Conservation (phyloP, 2,113 vertebrate species). For the Todiramphus chloris region DNA sequence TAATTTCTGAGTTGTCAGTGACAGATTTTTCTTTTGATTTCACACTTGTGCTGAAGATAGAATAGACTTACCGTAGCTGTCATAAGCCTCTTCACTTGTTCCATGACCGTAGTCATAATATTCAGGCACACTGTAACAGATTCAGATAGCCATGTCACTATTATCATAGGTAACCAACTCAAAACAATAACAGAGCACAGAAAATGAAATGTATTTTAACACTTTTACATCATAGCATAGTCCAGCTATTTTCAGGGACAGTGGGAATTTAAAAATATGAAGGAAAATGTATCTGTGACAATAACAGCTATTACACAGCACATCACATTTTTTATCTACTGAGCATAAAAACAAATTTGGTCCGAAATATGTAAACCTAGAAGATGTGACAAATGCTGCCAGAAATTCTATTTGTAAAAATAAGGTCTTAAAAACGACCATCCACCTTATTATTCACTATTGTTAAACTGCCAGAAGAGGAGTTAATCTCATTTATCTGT, state of each 20-base stretch:
- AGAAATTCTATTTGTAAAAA: neutral
- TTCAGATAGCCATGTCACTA: slow-evolving; percentile 64
- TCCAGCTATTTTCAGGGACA: neutral
- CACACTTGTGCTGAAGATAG: slow-evolving; percentile 21
- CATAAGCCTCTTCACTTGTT: slow-evolving; percentile 90
- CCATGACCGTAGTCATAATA: slow-evolving; percentile 95
- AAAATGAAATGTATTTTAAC: neutral
- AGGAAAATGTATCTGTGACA: neutral
- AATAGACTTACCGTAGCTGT: slow-evolving; percentile 89
- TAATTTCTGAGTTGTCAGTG: slow-evolving; percentile 59
- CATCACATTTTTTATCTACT: neutral
- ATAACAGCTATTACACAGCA: neutral
- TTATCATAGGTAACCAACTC: neutral
- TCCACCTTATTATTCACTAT: neutral
- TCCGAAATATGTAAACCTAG: neutral
- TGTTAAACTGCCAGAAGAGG: neutral
- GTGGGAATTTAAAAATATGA: neutral
- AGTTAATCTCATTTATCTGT: neutral
- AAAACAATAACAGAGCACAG: slow-evolving; percentile 1
- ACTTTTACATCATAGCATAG: neutral
- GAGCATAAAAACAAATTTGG: neutral
- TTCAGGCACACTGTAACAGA: slow-evolving; percentile 88
- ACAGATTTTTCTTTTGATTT: slow-evolving; percentile 56
- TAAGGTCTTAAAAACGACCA: neutral
- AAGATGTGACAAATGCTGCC: neutral